Conservation (phyloP, 37 sponge, comb jelly and placozoan species). For the Geodia barretti region DNA sequence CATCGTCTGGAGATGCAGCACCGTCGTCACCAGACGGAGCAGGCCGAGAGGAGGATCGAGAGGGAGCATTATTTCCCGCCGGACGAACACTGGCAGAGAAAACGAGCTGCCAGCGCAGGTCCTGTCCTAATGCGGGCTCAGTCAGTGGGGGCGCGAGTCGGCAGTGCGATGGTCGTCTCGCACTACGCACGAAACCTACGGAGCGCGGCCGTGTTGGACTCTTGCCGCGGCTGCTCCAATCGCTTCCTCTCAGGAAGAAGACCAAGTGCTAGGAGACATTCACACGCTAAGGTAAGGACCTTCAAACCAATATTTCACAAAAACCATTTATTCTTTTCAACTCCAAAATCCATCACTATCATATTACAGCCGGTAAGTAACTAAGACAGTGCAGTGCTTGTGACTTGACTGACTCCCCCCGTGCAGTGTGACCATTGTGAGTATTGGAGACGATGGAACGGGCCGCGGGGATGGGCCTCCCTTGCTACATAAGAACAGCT, state of each 20-base stretch:
- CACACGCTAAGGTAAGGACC: conserved; percentile 31
- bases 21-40: conserved; percentile 65
- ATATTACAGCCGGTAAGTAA: conserved; percentile 10
- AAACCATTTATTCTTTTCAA: not conserved
- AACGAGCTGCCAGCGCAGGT: conserved; percentile 59
- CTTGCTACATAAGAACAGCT: not conserved
- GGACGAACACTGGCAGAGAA: not conserved
- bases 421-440: conserved; percentile 69
- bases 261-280: conserved; percentile 65
- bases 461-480: conserved; percentile 59
- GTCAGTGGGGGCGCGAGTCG: conserved; percentile 52
- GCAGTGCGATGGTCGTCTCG: conserved; percentile 59
- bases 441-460: conserved; percentile 72
- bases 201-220: conserved; percentile 54
- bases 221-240: conserved; percentile 48
- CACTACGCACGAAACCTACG: conserved; percentile 62
- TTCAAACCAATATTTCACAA: not conserved
- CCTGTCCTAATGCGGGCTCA: conserved; percentile 49
- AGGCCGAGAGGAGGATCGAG: conserved; percentile 57
- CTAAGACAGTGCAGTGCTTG: conserved; percentile 11
- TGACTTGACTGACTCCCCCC: not conserved
- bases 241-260: conserved; percentile 49
- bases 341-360: not conserved
- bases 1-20: conserved; percentile 51
- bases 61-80: conserved; percentile 43